These are phyloP conservation scores for Nematostella vectensis DNA, from an alignment of 92 coral and sea anemone genomes.

Conservation along the genomic window DNA sequence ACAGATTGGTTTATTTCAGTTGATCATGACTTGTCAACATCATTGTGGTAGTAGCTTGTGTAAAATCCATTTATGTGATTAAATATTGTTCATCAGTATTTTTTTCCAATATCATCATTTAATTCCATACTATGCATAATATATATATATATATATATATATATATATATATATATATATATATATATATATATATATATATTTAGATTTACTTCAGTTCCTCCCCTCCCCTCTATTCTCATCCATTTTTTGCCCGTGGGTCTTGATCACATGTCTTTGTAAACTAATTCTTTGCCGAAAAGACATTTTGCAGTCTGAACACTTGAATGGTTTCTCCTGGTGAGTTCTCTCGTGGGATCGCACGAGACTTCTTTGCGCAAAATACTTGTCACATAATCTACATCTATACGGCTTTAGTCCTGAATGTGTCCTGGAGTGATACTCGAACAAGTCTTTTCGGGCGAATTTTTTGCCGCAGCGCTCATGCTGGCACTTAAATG, in stretches of 20 bases:
- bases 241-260: neutral
- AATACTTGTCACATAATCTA: neutral
- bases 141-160: too few species aligned
- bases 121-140: too few species aligned
- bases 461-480: neutral
- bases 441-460: neutral
- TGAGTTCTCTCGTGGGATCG: neutral
- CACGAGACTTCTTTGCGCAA: neutral
- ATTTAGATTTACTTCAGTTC: too few species aligned
- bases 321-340: neutral
- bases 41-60: too few species aligned
- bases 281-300: neutral
- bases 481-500: neutral
- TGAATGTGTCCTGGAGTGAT: neutral
- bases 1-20: too few species aligned
- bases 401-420: neutral
- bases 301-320: neutral
- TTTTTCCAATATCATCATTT: too few species aligned
- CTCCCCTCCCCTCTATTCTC: too few species aligned
- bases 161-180: too few species aligned
- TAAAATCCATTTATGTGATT: too few species aligned
- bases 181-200: too few species aligned
- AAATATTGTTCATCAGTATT: too few species aligned
- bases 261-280: neutral
- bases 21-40: too few species aligned